These are phyloP conservation scores for Sphenopsis melanotis DNA, from an alignment of 2,797 vertebrate species.

Conservation along the genomic window DNA sequence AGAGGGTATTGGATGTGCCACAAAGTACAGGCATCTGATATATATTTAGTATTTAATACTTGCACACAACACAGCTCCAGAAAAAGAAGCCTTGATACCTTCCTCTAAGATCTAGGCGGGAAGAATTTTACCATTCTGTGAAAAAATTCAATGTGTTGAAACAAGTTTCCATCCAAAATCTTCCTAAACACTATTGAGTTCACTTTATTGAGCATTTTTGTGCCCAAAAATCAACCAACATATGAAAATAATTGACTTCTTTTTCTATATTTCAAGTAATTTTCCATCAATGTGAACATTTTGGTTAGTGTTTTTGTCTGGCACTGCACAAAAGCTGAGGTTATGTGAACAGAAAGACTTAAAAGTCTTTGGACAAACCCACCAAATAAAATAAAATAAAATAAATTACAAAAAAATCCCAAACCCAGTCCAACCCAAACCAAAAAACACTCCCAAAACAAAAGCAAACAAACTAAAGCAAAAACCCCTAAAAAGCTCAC, in stretches of 20 bases:
- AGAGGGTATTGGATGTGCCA: too few species aligned
- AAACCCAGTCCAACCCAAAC: background rate
- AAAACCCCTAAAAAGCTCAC: accelerated
- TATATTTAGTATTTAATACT: background rate
- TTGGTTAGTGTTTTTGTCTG: background rate
- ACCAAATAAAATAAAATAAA: background rate
- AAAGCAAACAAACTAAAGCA: accelerated
- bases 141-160: background rate
- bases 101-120: background rate
- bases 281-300: background rate
- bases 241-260: background rate
- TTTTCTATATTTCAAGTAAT: background rate
- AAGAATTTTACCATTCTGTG: background rate
- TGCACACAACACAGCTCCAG: background rate
- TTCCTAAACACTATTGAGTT: background rate
- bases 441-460: too few species aligned
- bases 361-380: background rate
- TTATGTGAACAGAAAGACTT: background rate
- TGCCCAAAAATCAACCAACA: background rate
- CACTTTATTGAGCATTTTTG: background rate
- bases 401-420: background rate
- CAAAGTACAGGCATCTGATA: background rate
- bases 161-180: background rate
- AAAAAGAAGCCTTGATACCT: background rate
- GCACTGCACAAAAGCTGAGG: background rate